Evolutionary conservation across 1,140 invertebrate genomes (phyloP).

Genomic region (Fopius arisanus): DNA sequence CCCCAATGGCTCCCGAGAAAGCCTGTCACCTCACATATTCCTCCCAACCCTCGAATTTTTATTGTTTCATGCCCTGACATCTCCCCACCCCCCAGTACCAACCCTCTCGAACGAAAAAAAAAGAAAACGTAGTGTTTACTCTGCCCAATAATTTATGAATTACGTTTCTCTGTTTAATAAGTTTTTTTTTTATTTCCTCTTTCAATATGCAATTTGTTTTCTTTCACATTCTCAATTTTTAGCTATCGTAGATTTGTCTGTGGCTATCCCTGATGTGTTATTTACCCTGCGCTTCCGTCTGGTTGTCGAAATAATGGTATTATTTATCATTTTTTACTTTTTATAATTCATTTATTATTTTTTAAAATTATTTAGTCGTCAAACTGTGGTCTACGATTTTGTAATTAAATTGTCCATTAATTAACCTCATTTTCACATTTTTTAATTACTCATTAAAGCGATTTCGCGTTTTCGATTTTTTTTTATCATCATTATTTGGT

Average conservation of each 20-base stretch:
- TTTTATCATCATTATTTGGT: neutral
- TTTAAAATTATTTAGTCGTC: slow-evolving; percentile 4
- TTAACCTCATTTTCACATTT: neutral
- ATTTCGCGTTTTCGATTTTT: neutral
- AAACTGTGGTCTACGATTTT: slow-evolving; percentile 14
- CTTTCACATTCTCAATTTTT: slow-evolving; percentile 38
- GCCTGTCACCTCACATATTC: neutral
- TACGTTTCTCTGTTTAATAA: slow-evolving; percentile 59
- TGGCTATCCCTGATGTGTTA: slow-evolving; percentile 67
- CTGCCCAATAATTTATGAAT: slow-evolving; percentile 53
- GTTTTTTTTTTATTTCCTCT: slow-evolving; percentile 54
- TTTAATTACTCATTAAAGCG: slow-evolving; percentile 3
- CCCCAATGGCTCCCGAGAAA: slow-evolving; percentile 28
- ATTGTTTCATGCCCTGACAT: neutral
- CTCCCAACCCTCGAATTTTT: slow-evolving; percentile 2
- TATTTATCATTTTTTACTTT: slow-evolving; percentile 54
- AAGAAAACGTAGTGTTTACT: slow-evolving; percentile 30
- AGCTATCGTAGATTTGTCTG: slow-evolving; percentile 66
- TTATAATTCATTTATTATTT: slow-evolving; percentile 24
- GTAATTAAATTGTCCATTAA: neutral
- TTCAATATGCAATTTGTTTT: slow-evolving; percentile 56
- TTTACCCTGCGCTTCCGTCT: slow-evolving; percentile 67
- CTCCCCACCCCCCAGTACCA: slow-evolving; percentile 46
- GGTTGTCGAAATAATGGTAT: slow-evolving; percentile 65
- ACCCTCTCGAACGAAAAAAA: slow-evolving; percentile 34